Conservation (phyloP, 2,888 invertebrate species). For the Copidosoma aretas region DNA sequence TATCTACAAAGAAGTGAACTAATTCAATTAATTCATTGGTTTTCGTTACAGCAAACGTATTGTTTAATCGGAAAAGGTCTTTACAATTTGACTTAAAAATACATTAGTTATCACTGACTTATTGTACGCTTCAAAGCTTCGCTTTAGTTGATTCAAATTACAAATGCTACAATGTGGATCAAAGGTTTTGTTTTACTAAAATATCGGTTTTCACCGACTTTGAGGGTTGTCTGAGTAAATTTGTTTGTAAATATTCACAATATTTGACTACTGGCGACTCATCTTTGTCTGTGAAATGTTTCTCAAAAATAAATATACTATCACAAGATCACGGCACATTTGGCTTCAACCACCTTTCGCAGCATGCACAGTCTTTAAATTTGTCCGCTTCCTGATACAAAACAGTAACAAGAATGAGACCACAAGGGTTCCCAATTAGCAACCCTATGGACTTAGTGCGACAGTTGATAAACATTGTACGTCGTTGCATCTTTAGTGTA, state of each 20-base stretch:
- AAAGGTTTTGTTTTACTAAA: neutral
- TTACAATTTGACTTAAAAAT: neutral
- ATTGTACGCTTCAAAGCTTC: neutral
- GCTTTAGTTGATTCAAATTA: neutral
- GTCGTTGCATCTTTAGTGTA: constrained; percentile 19
- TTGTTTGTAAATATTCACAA: neutral
- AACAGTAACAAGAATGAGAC: constrained; percentile 5
- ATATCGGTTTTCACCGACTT: neutral
- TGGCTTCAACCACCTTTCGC: constrained; percentile 1
- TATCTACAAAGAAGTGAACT: neutral
- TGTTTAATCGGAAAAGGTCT: neutral
- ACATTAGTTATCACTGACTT: neutral
- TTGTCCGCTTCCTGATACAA: neutral
- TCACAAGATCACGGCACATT: neutral
- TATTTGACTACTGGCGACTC: neutral
- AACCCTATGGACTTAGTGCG: constrained; percentile 21
- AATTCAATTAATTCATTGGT: neutral
- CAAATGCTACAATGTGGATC: neutral
- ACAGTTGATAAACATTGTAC: constrained; percentile 23
- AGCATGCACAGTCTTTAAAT: neutral
- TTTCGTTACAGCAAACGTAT: neutral
- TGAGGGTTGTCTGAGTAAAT: neutral
- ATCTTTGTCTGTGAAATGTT: neutral
- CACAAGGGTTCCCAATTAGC: constrained; percentile 24
- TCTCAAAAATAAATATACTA: neutral